phyloP scores from a whole-genome alignment of 2,797 vertebrate genomes.

The Megaceryle alcyon region DNA sequence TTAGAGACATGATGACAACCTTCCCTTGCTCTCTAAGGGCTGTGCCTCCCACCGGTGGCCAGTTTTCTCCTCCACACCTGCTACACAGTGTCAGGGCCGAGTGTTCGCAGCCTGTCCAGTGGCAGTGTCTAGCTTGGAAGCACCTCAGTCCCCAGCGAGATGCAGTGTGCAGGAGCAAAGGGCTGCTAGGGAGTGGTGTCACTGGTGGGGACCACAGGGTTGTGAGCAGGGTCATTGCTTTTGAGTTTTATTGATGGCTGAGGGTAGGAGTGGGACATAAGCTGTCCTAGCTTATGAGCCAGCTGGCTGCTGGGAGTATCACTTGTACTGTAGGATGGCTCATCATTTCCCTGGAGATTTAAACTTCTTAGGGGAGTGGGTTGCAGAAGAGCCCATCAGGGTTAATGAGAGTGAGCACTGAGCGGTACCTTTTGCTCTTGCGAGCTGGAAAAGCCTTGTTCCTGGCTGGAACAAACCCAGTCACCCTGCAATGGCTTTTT shows the following conservation, averaged over 20 bases:
- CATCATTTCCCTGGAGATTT: background rate
- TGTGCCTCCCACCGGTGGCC: background rate
- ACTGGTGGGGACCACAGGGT: background rate
- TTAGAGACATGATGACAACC: background rate
- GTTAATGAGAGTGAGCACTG: background rate
- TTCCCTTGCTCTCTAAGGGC: background rate
- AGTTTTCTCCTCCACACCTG: background rate
- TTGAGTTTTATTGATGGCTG: background rate
- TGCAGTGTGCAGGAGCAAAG: background rate
- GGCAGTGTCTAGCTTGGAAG: background rate
- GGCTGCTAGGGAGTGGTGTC: background rate
- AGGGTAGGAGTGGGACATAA: background rate
- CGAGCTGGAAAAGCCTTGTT: background rate
- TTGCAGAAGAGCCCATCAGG: background rate
- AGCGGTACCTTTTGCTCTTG: background rate
- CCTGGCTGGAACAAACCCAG: accelerated
- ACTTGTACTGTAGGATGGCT: background rate
- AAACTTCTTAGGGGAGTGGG: background rate
- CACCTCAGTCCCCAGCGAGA: background rate
- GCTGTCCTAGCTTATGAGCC: background rate
- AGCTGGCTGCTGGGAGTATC: background rate
- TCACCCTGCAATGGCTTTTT: background rate
- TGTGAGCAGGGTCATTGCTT: background rate
- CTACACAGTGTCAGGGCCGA: background rate
- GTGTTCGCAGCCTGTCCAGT: background rate